A percentile compares a stretch with the other conserved stretches of the same genome.
These are phyloP conservation scores for Papilio glaucus DNA, from an alignment of 1,140 invertebrate species.

Conservation along the genomic window DNA sequence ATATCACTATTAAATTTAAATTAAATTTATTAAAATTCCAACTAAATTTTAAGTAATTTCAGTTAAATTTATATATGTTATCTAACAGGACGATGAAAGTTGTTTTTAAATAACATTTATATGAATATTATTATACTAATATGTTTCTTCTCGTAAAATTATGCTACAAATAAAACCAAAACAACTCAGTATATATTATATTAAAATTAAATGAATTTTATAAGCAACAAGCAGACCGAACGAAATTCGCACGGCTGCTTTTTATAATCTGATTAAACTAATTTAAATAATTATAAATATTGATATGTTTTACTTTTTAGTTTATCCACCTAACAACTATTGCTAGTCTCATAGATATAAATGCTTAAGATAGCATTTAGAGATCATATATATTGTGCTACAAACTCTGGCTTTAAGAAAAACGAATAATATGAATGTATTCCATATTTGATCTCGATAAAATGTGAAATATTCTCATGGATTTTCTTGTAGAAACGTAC, in stretches of 20 bases:
- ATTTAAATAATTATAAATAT: slow-evolving; percentile 19
- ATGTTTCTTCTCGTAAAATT: neutral
- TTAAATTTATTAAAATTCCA: no score
- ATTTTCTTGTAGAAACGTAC: no score
- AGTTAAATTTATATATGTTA: neutral
- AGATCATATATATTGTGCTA: neutral
- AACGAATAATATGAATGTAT: no score
- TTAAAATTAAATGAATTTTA: neutral
- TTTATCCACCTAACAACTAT: neutral
- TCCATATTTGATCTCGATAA: no score
- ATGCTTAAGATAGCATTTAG: neutral
- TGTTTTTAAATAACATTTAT: neutral
- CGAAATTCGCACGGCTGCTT: neutral
- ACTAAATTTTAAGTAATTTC: no score
- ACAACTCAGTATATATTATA: neutral
- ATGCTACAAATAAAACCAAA: no score
- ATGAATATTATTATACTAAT: neutral
- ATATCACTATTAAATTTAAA: no score
- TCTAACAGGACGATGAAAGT: neutral
- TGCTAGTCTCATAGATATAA: neutral
- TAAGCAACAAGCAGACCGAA: neutral
- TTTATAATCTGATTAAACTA: slow-evolving; percentile 12
- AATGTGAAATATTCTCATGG: no score
- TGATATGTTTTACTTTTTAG: neutral
- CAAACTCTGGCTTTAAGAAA: no score